A percentile compares a stretch with the other conserved stretches of the same genome.
Evolutionary conservation across 2,113 vertebrate species (phyloP).

Genomic region (Romanogobio albipinnatus): DNA sequence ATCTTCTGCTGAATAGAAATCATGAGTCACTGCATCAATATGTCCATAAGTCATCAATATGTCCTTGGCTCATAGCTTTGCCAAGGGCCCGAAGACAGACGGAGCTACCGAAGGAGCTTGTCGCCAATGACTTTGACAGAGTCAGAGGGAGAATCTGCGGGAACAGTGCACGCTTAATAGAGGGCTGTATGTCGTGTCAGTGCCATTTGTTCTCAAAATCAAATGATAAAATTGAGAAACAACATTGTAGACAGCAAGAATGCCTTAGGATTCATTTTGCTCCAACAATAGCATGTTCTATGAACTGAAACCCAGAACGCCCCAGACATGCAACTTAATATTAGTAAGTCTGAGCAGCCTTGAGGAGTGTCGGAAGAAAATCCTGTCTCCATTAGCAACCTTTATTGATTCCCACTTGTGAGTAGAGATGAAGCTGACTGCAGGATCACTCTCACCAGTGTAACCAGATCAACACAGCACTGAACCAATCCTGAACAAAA

Average conservation of each 20-base stretch:
- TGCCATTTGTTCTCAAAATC: neutral
- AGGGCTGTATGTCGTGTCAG: neutral
- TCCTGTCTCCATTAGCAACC: conserved; percentile 36
- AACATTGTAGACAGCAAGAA: neutral
- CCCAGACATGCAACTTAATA: conserved; percentile 8
- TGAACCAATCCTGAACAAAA: neutral
- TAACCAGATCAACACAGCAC: conserved; percentile 9
- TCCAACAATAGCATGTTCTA: neutral
- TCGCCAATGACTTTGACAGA: conserved; percentile 5
- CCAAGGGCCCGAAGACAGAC: conserved; percentile 16
- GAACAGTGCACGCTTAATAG: neutral
- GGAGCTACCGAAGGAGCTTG: neutral
- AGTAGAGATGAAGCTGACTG: conserved; percentile 27
- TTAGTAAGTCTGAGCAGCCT: conserved; percentile 6
- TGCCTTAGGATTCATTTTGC: neutral
- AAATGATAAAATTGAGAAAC: neutral
- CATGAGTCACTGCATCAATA: conserved; percentile 39
- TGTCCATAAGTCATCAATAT: conserved; percentile 26
- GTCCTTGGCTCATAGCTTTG: conserved; percentile 26
- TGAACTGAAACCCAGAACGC: neutral
- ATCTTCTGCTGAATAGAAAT: conserved; percentile 24
- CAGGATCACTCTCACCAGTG: neutral
- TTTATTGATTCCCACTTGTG: conserved; percentile 25
- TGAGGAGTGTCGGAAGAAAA: conserved; percentile 11
- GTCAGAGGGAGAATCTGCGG: neutral